Evolutionary conservation across 2,888 invertebrate species (phyloP), one percentile per base, ranked within the genome.

Genomic region (Bombyx huttoni): DNA sequence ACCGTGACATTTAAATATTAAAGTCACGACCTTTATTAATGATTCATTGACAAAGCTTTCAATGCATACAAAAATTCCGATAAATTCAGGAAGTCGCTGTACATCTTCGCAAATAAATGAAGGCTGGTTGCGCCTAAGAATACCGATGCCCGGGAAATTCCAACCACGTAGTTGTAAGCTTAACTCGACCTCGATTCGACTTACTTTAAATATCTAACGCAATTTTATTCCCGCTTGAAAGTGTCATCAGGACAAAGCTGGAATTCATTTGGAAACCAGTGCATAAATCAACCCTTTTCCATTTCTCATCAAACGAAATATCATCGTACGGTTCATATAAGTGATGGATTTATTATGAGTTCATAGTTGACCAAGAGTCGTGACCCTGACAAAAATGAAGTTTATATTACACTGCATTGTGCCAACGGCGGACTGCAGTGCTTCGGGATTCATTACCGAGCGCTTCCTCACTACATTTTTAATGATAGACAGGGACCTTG

Each of bases 171-270:
- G 54, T 55, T 49, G 55, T 60, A 59, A 68, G 64, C 65, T 65
- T 63, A 60, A 70, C 67, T 68, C 64, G 68, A 64, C 70, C 72
- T 68, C 67, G 66, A 75, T 74, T 71, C 67, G 62, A 68, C 70
- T 70, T 70, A 65, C 74, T 68, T 68, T 67, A 64, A 72, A 68
- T 64, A 64, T 63, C 67, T 68, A 64, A 72, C 67, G 64, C 63
- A 60, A 68, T 70, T 73, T 75, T 70, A 66, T 68, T 67, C 62
- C 58, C 60, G 58, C 60, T 48, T 63, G 57, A 62, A 66, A 61
- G 63, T 65, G 63, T 65, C 60, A 59, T 55, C 57, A 54, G 60
- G 56, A 63, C 54, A 55, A 56, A 55, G 56, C 56, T 58, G 49
- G 40, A 35, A 40, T 13, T 5, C 45, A 8, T 33, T 13, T 13